These are phyloP conservation scores for Chrysogorgia sp. DNA, from an alignment of 92 coral and sea anemone species.

Conservation along the genomic window DNA sequence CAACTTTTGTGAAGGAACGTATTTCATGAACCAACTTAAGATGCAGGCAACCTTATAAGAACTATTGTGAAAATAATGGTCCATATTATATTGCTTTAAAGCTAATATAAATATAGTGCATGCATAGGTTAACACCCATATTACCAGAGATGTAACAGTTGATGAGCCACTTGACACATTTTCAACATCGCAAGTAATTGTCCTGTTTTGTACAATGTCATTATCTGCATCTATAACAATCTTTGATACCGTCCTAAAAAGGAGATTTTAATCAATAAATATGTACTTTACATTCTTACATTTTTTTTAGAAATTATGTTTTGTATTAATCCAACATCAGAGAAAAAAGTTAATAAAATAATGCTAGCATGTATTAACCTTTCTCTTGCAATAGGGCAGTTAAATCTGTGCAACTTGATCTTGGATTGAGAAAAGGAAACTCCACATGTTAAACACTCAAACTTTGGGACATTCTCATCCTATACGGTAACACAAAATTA, in stretches of 20 bases:
- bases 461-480: constrained; percentile 12
- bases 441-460: constrained; percentile 22
- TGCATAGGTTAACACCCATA: neutral
- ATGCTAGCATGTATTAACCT: constrained; percentile 1
- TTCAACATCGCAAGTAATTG: neutral
- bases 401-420: constrained; percentile 27
- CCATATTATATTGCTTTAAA: too few relatives aligned
- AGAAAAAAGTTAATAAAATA: too few relatives aligned
- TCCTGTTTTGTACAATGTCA: neutral
- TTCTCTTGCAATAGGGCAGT: neutral
- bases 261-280: too few relatives aligned
- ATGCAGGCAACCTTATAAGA: too few relatives aligned
- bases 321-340: too few relatives aligned
- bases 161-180: constrained; percentile 7
- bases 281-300: too few relatives aligned
- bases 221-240: neutral
- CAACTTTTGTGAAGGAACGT: too few relatives aligned
- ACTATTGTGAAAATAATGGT: too few relatives aligned
- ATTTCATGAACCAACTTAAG: too few relatives aligned
- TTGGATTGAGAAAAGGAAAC: constrained; percentile 10
- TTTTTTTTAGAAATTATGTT: too few relatives aligned
- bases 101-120: neutral
- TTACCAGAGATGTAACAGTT: neutral
- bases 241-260: neutral
- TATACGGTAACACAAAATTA: neutral